Conservation (phyloP, 2,113 vertebrate genomes). For the Carassius carassius region DNA sequence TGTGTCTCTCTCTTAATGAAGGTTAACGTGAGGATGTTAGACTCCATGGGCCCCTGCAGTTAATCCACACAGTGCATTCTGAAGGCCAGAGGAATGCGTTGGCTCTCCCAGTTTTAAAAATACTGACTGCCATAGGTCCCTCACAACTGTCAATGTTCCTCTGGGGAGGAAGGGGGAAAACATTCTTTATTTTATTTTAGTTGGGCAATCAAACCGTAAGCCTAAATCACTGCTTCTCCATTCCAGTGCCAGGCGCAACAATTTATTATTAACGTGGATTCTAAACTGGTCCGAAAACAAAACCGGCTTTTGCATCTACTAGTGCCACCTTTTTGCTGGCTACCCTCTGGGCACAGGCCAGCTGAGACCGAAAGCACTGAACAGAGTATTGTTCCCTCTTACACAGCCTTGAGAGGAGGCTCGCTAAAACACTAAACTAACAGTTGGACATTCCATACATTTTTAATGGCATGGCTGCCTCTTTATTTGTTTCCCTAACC, state of each 20-base stretch:
- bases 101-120: conserved; percentile 77
- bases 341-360: conserved; percentile 53
- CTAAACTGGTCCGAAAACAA: conserved; percentile 65
- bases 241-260: conserved; percentile 47
- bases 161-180: conserved; percentile 66
- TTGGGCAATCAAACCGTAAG: conserved; percentile 66
- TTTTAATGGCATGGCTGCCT: conserved; percentile 81
- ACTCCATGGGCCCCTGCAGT: conserved; percentile 64
- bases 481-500: conserved; percentile 92
- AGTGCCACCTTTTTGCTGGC: conserved; percentile 62
- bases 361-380: conserved; percentile 61
- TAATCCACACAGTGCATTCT: conserved; percentile 74
- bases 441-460: conserved; percentile 86
- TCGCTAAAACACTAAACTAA: conserved; percentile 81
- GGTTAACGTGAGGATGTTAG: conserved; percentile 59
- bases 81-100: conserved; percentile 67
- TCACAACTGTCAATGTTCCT: conserved; percentile 74
- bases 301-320: conserved; percentile 58
- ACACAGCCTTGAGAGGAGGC: conserved; percentile 72
- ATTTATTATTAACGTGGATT: conserved; percentile 66
- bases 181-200: conserved; percentile 72
- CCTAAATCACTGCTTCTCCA: conserved; percentile 61
- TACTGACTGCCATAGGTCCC: conserved; percentile 68
- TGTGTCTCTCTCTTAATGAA: conserved; percentile 5
- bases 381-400: conserved; percentile 72